Conservation (phyloP, 53 echinoderm and acorn worm species). For the Glandiceps talaboti region DNA sequence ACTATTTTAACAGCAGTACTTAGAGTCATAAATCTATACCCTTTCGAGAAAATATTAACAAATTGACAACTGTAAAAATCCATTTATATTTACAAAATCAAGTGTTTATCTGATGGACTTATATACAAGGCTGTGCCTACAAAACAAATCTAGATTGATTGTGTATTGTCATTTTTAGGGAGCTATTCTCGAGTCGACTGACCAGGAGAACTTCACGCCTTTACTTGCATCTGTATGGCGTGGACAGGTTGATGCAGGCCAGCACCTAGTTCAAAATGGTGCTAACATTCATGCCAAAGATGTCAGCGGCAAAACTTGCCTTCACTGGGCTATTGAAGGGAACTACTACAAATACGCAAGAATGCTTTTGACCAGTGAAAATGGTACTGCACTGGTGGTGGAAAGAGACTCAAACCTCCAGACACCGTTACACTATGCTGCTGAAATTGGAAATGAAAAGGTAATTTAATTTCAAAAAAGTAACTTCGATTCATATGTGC, state of each 20-base stretch:
- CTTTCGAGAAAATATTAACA: no score
- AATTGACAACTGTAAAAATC: no score
- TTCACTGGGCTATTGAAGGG: conserved; percentile 77
- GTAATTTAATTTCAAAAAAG: no score
- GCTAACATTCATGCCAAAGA: conserved; percentile 31
- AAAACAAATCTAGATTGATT: no score
- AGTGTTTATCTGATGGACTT: no score
- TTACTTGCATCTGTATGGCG: conserved; percentile 68
- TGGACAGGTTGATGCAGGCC: conserved; percentile 40
- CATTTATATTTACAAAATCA: no score
- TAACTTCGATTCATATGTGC: no score
- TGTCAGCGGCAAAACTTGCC: conserved; percentile 33
- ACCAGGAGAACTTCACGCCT: conserved; percentile 49
- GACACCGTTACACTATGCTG: conserved; percentile 67
- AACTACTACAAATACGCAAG: conserved; percentile 32
- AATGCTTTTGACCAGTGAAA: conserved; percentile 24
- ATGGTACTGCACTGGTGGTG: conserved; percentile 8
- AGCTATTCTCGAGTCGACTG: conserved; percentile 23
- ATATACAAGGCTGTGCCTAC: no score
- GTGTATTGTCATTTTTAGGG: no score
- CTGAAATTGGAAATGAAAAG: conserved; percentile 38
- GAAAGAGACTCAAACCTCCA: conserved; percentile 26
- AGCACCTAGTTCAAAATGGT: conserved; percentile 26
- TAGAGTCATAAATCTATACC: no score
- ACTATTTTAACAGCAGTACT: no score